A percentile compares a stretch with the other conserved stretches of the same genome.
phyloP scores from a whole-genome alignment of 2,888 invertebrate species.

The Macrosoma leucophasiata region DNA sequence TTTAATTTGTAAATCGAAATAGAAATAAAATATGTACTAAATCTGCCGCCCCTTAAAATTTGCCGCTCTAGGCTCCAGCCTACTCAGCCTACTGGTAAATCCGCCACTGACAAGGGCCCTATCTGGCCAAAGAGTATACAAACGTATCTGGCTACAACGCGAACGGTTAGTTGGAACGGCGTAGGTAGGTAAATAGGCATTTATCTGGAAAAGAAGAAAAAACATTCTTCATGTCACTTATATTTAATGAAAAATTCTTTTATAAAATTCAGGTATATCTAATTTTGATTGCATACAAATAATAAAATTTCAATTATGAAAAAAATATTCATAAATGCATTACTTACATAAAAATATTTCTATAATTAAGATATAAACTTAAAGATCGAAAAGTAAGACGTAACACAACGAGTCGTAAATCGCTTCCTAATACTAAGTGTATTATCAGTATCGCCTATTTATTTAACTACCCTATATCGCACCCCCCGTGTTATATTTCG shows the following conservation, averaged over 20 bases:
- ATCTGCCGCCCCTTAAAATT: too few species aligned
- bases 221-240: slow-evolving; percentile 39
- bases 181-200: too few species aligned
- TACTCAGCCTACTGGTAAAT: too few species aligned
- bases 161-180: too few species aligned
- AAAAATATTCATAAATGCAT: slow-evolving; percentile 48
- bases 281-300: slow-evolving; percentile 45
- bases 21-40: too few species aligned
- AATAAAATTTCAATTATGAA: slow-evolving; percentile 40
- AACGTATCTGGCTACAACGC: too few species aligned
- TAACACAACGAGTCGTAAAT: slow-evolving; percentile 18
- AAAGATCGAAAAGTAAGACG: slow-evolving; percentile 26
- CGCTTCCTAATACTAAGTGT: slow-evolving; percentile 25
- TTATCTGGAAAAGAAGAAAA: slow-evolving; percentile 17
- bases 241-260: slow-evolving; percentile 66
- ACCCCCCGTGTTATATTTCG: too few species aligned
- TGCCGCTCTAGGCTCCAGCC: too few species aligned
- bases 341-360: slow-evolving; percentile 43
- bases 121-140: too few species aligned
- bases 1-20: too few species aligned
- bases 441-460: slow-evolving; percentile 18
- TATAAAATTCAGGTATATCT: slow-evolving; percentile 64
- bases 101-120: too few species aligned
- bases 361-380: slow-evolving; percentile 28
- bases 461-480: slow-evolving; percentile 22